Base-by-base conservation (phyloP, 2,113 vertebrate genomes). In the Leptobrachium leishanense region DNA sequence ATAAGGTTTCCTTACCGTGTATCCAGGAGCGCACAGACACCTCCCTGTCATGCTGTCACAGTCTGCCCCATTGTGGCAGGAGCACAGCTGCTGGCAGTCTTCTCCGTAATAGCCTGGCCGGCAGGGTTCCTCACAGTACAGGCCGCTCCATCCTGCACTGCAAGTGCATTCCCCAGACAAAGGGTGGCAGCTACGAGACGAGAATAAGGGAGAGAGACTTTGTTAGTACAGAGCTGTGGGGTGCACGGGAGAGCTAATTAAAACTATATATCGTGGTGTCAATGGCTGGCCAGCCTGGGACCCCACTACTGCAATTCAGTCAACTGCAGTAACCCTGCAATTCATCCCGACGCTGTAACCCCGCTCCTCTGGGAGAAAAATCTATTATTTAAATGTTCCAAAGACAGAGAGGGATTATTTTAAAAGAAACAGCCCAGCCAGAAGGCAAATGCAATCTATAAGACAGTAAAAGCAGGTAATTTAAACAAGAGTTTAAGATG, bases 141-240 rank as follows among this genome's bases (percentile, higher is more conserved):
- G 93, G 44, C 98, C 97, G 31, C 95, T 92, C 96, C 97, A 99
- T 86, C 98, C 98, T 0, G 93, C 90, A 77, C 91, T 91, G 89
- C 98, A 99, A 81, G 93, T 92, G 84, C 98, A 99, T 82, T 96
- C 96, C 82, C 98, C 98, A 68, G 97, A 96, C 82, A 99, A 89
- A 0, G 98, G 98, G 81, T 99, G 98, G 91, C 98, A 99, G 87
- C 98, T 99, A 80, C 41, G 0, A 86, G 68, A 82, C 59, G 13
- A 46, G 74, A 86, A 72, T 31, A 31, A 68, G 10, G 39, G 0
- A 65, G 64, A 31, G 55, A 71, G 67, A 15, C 57, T 62, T 31
- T 69, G 79, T 81, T 41, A 75, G 59, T 39, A 39, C n/a, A 10
- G 66, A 70, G 67, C 79, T 20, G 79, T 76, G 68, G 65, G 78